Base-by-base conservation (phyloP, 2,113 vertebrate species). In the Poeciliopsis retropinna region DNA sequence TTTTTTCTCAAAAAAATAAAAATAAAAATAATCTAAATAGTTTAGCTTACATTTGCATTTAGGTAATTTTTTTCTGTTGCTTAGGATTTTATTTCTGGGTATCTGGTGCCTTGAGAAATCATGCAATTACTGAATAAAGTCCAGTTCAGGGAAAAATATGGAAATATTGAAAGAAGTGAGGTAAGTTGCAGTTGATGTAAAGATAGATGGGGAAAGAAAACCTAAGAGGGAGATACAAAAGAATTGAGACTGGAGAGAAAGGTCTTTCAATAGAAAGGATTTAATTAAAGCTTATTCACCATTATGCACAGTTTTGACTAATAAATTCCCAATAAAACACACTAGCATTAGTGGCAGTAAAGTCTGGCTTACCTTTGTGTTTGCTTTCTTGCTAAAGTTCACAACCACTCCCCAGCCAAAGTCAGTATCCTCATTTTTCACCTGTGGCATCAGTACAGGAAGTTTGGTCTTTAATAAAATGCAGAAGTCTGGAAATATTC, bases 341-440 rank as follows among this genome's bases (percentile, higher is more conserved):
- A 51, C 0, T 17, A 72, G 27, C 37, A 28, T 9, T 3, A 15
- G 6, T 67, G 37, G 41, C 51, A 2, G 8, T 57, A 57, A 57
- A 3, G 17, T 44, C 13, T 67, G 37, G 14, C 73, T 51, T 92
- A 99, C 98, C 96, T 99, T 99, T 64, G 96, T 95, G 31, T 99
- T 99, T 0, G 97, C 87, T 77, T 99, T 99, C 91, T 97, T 98
- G 47, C 95, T 96, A 84, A 99, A 99, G 93, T 99, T 99, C n/a
- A 99, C 96, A 2, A 99, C 96, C 7, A 97, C 95, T 31, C 98
- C 98, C 98, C 98, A 99, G 85, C 97, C 98, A 67, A 98, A 99
- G 92, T 99, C 97, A 66, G 95, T 92, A 9, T 95, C 95, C 79
- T 97, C 96, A 22, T 96, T 98, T 88, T 98, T 97, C 2, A 99